Percentiles rank a stretch among this genome's conserved stretches.
These are phyloP conservation scores for Butorides virescens DNA, from an alignment of 2,113 vertebrate species.

Conservation along the genomic window DNA sequence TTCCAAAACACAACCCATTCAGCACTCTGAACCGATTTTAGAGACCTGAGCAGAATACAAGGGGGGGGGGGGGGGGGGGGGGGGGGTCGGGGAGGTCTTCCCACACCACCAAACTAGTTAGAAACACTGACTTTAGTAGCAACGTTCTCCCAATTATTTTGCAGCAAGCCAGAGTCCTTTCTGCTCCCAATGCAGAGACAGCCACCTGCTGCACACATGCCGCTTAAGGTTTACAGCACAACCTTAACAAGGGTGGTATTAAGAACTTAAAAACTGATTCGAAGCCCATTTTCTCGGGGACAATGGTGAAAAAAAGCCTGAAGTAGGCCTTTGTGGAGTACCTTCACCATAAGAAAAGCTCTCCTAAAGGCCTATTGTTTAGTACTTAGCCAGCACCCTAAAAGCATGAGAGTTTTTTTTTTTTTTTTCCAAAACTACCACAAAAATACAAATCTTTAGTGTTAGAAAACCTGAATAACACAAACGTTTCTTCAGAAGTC, in stretches of 20 bases:
- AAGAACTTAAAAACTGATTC: neutral
- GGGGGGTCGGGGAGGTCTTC: neutral
- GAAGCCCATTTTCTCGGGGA: neutral
- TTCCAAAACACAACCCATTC: neutral
- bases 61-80: neutral
- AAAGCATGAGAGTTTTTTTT: neutral
- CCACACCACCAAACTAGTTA: accelerated
- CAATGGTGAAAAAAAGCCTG: neutral
- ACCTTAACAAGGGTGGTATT: accelerated
- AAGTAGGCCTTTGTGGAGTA: neutral
- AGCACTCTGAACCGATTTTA: accelerated
- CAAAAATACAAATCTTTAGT: neutral
- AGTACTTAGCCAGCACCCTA: neutral
- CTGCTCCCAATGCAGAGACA: neutral
- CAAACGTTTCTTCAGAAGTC: neutral
- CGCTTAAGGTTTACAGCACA: neutral
- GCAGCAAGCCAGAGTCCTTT: neutral
- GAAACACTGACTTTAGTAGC: accelerated
- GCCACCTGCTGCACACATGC: neutral
- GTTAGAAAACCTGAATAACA: neutral
- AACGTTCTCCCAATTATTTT: neutral
- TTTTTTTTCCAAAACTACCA: neutral
- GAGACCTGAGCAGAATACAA: neutral
- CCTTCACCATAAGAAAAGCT: neutral
- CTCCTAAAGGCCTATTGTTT: neutral